These are phyloP conservation scores for Xenotilapia leptura DNA, from an alignment of 2,113 vertebrate genomes.

Conservation along the genomic window DNA sequence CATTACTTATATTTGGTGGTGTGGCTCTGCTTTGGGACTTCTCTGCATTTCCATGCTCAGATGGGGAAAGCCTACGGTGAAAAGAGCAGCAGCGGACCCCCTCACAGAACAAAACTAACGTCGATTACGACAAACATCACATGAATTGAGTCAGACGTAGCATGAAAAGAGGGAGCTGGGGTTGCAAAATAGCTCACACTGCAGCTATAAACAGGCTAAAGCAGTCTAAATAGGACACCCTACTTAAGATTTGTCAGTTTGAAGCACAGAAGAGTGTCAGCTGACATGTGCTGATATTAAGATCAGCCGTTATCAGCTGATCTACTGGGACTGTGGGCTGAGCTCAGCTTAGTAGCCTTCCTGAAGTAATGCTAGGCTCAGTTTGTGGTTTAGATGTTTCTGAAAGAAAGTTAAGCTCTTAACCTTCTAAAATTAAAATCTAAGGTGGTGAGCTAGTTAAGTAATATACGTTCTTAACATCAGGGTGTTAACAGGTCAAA, in stretches of 20 bases:
- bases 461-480: not conserved
- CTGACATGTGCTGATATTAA: not conserved
- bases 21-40: not conserved
- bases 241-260: not conserved
- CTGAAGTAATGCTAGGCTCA: not conserved
- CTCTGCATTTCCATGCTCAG: not conserved
- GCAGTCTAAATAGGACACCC: not conserved
- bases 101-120: not conserved
- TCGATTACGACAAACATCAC: not conserved
- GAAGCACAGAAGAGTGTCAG: not conserved
- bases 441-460: not conserved
- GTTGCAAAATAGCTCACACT: not conserved
- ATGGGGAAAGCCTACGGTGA: not conserved
- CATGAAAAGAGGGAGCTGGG: not conserved
- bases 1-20: not conserved
- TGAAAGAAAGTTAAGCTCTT: not conserved
- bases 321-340: not conserved
- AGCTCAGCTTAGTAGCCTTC: not conserved
- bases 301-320: not conserved
- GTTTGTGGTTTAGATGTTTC: not conserved
- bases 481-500: not conserved
- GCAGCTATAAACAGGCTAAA: not conserved
- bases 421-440: not conserved
- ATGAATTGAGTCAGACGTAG: not conserved
- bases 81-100: not conserved